Conservation (phyloP, 1,140 invertebrate species). For the Sipha flava region DNA sequence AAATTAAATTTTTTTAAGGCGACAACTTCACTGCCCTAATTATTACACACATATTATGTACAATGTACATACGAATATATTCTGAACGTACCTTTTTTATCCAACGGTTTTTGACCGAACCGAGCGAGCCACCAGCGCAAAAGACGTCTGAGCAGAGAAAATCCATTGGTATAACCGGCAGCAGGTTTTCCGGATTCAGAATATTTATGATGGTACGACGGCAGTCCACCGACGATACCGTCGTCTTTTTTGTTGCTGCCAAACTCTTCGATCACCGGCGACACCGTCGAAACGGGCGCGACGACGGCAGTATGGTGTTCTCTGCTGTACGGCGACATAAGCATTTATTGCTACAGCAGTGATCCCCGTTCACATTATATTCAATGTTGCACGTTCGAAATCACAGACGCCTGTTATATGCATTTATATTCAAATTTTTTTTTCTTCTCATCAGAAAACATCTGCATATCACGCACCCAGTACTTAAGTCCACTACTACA, state of each 20-base stretch:
- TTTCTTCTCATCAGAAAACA: too few relatives aligned
- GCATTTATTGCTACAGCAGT: neutral
- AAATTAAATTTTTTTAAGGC: too few relatives aligned
- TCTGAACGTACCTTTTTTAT: slow-evolving; percentile 15
- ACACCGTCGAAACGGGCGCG: neutral
- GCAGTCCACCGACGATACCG: neutral
- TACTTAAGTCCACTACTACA: too few relatives aligned
- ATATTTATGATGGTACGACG: neutral
- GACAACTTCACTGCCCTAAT: too few relatives aligned
- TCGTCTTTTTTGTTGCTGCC: neutral
- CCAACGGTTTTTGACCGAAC: slow-evolving; percentile 13
- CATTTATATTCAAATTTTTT: too few relatives aligned
- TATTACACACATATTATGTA: too few relatives aligned
- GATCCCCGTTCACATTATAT: neutral
- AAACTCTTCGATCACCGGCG: slow-evolving; percentile 18
- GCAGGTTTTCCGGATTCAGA: neutral
- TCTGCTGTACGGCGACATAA: slow-evolving; percentile 22
- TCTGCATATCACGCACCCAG: too few relatives aligned
- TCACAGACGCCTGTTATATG: too few relatives aligned
- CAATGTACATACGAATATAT: too few relatives aligned
- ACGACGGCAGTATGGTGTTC: slow-evolving; percentile 7
- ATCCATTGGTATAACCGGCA: slow-evolving; percentile 2
- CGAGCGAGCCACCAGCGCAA: slow-evolving; percentile 18
- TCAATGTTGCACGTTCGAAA: too few relatives aligned
- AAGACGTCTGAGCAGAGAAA: neutral